These are phyloP conservation scores for Eupithecia dodoneata DNA, from an alignment of 2,888 invertebrate species.

Conservation along the genomic window DNA sequence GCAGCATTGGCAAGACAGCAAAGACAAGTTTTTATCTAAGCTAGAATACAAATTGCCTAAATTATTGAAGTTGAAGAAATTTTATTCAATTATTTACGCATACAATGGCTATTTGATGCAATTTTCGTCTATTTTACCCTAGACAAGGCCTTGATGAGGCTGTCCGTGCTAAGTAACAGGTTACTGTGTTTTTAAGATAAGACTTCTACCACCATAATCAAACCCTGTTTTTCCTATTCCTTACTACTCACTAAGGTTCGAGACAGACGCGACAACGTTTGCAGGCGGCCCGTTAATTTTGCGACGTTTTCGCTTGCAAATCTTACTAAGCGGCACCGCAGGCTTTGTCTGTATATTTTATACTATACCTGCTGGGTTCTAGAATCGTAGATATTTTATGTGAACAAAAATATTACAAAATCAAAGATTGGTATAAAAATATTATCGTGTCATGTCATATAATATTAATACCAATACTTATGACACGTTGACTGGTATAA, in stretches of 20 bases:
- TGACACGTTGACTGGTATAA: too few species aligned
- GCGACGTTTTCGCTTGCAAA: neutral
- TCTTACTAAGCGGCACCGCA: neutral
- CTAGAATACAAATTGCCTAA: neutral
- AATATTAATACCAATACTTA: too few species aligned
- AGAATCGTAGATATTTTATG: neutral
- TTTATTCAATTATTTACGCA: neutral
- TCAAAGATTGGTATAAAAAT: too few species aligned
- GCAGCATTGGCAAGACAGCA: neutral
- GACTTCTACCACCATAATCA: neutral
- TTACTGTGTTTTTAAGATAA: neutral
- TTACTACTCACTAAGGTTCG: neutral
- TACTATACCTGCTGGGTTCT: neutral
- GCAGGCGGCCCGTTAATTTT: neutral
- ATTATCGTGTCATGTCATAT: too few species aligned
- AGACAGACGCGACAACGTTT: neutral
- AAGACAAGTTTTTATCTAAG: too few species aligned
- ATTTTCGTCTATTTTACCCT: neutral
- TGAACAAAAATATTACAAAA: too few species aligned
- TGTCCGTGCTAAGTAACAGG: neutral
- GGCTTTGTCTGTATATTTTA: neutral
- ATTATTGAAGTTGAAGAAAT: neutral
- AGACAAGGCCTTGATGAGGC: neutral
- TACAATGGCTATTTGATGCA: neutral
- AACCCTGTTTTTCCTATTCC: neutral